Base-by-base conservation (phyloP, 2,888 invertebrate genomes). In the Lepas anatifera region DNA sequence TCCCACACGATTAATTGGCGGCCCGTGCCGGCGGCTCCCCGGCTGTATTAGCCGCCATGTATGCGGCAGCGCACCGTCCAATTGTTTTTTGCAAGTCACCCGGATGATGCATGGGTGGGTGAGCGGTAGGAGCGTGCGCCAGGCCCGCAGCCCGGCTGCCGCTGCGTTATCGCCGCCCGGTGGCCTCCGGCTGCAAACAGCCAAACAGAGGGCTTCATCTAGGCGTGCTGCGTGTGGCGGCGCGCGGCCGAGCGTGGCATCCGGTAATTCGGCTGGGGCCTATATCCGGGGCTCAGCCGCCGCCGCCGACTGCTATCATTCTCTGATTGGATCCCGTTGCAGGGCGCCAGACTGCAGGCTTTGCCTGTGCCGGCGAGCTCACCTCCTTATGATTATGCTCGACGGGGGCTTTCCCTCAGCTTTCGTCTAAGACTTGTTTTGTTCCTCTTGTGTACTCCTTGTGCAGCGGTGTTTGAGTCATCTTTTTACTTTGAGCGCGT, bases 301-400 rank as follows among this genome's bases (percentile, higher is more conserved):
- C 52, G 29, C 52, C 29, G 13, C 22, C 4, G 52, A 29, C 8
- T 58, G 18, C 32, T 32, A 58, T 58, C 58, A 4, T 32, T 58
- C 58, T 32, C 32, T 58, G 58, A 58, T 58, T 58, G 58, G 58
- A 58, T 32, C 29, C 58, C 58, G 58, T 32, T 58, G 32, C 32
- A n/a, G n/a, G n/a, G n/a, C n/a, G n/a, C n/a, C n/a, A 58, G 32
- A 27, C 52, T 29, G 52, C 52, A 13, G 52, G 52, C 4, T 4
- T 16, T 13, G 41, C 41, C 11, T 41, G 41, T 41, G 41, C 13
- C 8, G 7, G 39, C n/a, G n/a, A n/a, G n/a, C n/a, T n/a, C n/a
- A n/a, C n/a, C n/a, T n/a, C n/a, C n/a, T n/a, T n/a, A n/a, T n/a
- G n/a, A n/a, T n/a, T n/a, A n/a, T n/a, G n/a, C n/a, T n/a, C n/a